Base-by-base conservation (phyloP, 2,797 vertebrate genomes). In the Lophotriccus pileatus region DNA sequence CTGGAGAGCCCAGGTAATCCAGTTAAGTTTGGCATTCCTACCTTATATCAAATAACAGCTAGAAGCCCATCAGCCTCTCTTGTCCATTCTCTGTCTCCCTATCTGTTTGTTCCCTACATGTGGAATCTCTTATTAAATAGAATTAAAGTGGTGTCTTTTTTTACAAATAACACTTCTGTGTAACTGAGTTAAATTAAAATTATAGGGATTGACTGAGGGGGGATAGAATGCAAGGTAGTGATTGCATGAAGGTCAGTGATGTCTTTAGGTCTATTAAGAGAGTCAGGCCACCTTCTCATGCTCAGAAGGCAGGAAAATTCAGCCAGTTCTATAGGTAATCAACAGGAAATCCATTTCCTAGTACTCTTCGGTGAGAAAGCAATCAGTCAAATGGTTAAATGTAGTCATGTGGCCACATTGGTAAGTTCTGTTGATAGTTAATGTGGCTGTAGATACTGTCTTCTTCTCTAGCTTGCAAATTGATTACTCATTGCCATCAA, bases 1-100 rank as follows among this genome's bases (percentile, higher is more conserved):
- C 85, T 98, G 98, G 98, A 97, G 98, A 84, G 98, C 98, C 30
- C 98, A 98, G 98, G 98, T 98, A 90, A 77, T 27, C 50, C n/a
- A 46, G 11, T 32, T 50, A 22, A 73, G 10, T 19, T 37, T 4
- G 37, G 22, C 84, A 56, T 60, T 73, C 18, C 68, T 73, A 14
- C 59, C 23, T 74, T 37, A 56, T 50, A 89, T 90, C 60, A 60
- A 64, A 37, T 7, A 74, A n/a, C 44, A 76, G 8, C n/a, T 49
- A 47, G 41, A 74, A 87, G 39, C 9, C 7, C 12, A 7, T 76
- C 46, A 67, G 12, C 6, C 47, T 86, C 75, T 90, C 73, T 75
- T n/a, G 13, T 19, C 27, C 25, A 5, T n/a, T 20, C 21, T 47
- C 8, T 53, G n/a, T 68, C 11, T 62, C 22, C 23, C 3, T 47